Conservation (phyloP, 1,140 invertebrate species). For the Tetramorium alpestre region DNA sequence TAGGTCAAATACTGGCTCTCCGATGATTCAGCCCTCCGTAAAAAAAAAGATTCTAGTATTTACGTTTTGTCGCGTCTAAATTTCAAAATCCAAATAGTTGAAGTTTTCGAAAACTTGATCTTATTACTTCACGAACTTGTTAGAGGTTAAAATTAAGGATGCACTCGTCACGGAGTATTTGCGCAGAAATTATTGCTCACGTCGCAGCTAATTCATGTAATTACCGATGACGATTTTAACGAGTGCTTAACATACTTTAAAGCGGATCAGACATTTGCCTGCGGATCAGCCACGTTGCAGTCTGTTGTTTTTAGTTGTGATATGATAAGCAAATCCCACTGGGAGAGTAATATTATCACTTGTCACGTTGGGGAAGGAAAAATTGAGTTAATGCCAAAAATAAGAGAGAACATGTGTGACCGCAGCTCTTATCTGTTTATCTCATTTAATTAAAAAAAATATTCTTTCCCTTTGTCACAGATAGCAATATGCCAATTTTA, state of each 20-base stretch:
- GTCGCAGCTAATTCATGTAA: background rate
- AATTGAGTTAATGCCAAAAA: background rate
- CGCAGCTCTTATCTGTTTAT: background rate
- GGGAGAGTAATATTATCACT: conserved; percentile 18
- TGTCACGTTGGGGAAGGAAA: background rate
- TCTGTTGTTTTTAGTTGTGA: conserved; percentile 16
- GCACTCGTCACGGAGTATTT: background rate
- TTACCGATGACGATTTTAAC: background rate
- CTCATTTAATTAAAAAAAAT: background rate
- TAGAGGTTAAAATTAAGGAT: conserved; percentile 53
- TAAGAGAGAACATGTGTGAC: background rate
- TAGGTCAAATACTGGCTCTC: background rate
- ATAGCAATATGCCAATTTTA: conserved; percentile 91
- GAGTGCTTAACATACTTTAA: background rate
- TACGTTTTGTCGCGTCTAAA: background rate
- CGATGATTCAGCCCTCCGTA: background rate
- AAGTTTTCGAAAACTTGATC: background rate
- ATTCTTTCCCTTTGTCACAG: conserved; percentile 61
- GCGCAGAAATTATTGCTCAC: background rate
- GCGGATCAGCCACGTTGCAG: background rate
- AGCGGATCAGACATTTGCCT: background rate
- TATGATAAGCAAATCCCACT: conserved; percentile 57
- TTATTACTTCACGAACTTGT: background rate
- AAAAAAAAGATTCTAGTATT: background rate
- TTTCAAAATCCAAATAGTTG: background rate